These are phyloP conservation scores for Carassius gibelio DNA, from an alignment of 2,113 vertebrate species.

Conservation along the genomic window DNA sequence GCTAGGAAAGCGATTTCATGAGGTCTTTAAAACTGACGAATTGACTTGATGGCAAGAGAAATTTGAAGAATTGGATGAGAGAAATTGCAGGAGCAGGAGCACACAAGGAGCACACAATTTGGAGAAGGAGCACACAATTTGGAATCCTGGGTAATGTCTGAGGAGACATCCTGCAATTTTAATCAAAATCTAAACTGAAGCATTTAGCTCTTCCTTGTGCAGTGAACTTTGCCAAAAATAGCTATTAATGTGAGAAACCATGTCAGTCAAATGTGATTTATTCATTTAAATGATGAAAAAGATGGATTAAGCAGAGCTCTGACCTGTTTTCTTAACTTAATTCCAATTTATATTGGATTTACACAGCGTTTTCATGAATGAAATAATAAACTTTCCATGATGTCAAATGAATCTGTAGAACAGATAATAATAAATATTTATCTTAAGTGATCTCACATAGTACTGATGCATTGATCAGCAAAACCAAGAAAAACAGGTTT, in stretches of 20 bases:
- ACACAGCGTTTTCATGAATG: background rate
- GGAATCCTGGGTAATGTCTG: constrained; percentile 11
- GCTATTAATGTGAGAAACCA: constrained; percentile 73
- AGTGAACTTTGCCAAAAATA: constrained; percentile 65
- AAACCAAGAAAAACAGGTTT: background rate
- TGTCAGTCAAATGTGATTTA: constrained; percentile 65
- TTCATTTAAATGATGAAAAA: constrained; percentile 56
- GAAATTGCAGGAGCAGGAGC: background rate
- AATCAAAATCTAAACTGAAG: background rate
- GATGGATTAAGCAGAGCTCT: constrained; percentile 26
- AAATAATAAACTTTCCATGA: background rate
- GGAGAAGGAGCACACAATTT: constrained; percentile 72
- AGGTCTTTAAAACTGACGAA: background rate
- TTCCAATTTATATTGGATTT: background rate
- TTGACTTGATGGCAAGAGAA: background rate
- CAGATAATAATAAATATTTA: background rate
- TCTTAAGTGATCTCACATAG: background rate
- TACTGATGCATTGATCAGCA: background rate
- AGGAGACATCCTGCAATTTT: constrained; percentile 13
- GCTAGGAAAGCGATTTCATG: background rate
- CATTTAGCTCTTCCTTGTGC: constrained; percentile 6
- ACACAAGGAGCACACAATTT: constrained; percentile 75
- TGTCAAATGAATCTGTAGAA: background rate
- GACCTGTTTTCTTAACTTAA: background rate
- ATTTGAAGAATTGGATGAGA: constrained; percentile 4